These are phyloP conservation scores for Leucosticte australis DNA, from an alignment of 2,113 vertebrate genomes.

Conservation along the genomic window DNA sequence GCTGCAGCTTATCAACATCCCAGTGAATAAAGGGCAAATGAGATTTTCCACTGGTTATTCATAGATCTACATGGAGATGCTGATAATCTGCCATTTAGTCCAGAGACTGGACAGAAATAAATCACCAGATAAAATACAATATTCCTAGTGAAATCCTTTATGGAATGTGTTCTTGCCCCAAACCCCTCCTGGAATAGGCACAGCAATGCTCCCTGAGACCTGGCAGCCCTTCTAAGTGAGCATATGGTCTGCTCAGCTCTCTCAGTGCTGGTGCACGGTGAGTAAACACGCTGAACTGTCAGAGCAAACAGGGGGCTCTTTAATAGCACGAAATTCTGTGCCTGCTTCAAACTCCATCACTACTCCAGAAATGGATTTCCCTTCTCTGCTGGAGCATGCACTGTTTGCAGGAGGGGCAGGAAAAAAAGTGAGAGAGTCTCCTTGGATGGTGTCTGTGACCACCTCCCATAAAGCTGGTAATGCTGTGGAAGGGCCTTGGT, in stretches of 20 bases:
- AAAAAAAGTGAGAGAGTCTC: background rate
- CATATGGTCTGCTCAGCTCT: constrained; percentile 2
- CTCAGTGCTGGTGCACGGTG: background rate
- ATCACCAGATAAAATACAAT: background rate
- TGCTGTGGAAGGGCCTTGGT: background rate
- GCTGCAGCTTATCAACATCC: background rate
- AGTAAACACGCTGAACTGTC: background rate
- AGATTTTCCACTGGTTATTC: background rate
- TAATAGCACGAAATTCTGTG: background rate
- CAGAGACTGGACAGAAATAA: constrained; percentile 8
- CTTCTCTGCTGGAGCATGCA: background rate
- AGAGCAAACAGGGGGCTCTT: background rate
- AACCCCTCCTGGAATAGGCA: background rate
- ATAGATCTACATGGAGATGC: background rate
- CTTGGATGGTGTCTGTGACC: background rate
- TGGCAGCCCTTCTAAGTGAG: background rate
- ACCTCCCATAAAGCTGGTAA: background rate
- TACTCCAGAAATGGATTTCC: background rate
- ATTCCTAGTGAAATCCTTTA: background rate
- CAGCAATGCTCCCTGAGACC: background rate
- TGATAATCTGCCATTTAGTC: background rate
- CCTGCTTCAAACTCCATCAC: background rate
- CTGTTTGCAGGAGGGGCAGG: background rate
- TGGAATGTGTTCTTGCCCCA: background rate
- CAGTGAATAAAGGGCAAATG: background rate